phyloP scores from a whole-genome alignment of 2,113 vertebrate genomes.

The Nerophis lumbriciformis region DNA sequence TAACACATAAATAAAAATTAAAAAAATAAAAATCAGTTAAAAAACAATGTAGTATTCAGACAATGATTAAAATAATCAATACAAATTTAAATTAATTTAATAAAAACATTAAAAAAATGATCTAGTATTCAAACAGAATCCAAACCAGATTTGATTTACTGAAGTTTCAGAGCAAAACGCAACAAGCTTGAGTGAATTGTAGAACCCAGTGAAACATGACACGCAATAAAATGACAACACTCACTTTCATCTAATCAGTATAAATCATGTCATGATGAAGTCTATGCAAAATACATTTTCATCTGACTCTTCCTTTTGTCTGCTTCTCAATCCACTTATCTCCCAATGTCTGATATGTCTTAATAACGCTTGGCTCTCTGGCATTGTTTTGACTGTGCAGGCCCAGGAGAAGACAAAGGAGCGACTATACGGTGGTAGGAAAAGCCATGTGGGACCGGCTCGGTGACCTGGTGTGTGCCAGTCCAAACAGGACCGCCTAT shows the following conservation, averaged over 20 bases:
- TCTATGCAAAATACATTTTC: neutral
- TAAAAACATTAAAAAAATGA: too few relatives aligned
- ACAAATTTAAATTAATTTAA: too few relatives aligned
- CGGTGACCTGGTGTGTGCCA: slow-evolving; percentile 47
- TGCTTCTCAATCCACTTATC: slow-evolving; percentile 2
- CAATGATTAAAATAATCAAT: too few relatives aligned
- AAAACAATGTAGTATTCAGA: too few relatives aligned
- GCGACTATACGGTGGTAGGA: slow-evolving; percentile 36
- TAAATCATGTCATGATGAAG: neutral
- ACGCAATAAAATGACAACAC: too few relatives aligned
- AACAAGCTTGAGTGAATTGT: too few relatives aligned
- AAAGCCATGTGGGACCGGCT: slow-evolving; percentile 36
- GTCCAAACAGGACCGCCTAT: slow-evolving; percentile 61
- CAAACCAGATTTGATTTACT: too few relatives aligned
- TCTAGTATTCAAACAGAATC: too few relatives aligned
- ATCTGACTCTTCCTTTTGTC: neutral
- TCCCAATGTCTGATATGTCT: slow-evolving; percentile 11
- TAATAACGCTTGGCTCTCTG: slow-evolving; percentile 11
- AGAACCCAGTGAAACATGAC: too few relatives aligned
- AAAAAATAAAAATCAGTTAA: too few relatives aligned
- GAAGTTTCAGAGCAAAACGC: too few relatives aligned
- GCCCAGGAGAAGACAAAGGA: slow-evolving; percentile 32
- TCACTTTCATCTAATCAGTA: neutral
- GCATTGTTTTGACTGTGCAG: slow-evolving; percentile 11
- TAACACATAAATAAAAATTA: too few relatives aligned